Evolutionary conservation across 2,797 vertebrate species (phyloP).

Genomic region (Synaphobranchus kaupii): DNA sequence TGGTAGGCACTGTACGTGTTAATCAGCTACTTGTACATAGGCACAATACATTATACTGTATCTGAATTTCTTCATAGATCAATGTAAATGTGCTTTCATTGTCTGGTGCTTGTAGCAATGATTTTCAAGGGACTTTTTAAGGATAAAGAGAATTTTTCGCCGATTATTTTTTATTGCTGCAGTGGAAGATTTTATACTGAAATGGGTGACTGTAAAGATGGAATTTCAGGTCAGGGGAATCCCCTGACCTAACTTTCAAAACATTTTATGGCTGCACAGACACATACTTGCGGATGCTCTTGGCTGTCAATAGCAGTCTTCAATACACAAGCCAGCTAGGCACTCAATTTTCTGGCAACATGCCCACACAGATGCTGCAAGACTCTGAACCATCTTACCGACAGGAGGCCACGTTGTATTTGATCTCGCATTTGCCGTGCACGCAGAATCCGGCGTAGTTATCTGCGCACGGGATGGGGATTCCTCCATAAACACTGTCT

Average conservation of each 20-base stretch:
- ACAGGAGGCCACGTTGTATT: conserved; percentile 87
- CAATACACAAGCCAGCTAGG: background rate
- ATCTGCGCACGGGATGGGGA: conserved; percentile 84
- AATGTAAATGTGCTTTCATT: background rate
- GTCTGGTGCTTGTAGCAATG: background rate
- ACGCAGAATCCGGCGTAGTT: conserved; percentile 87
- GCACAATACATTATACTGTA: background rate
- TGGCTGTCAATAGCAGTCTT: background rate
- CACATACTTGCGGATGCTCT: background rate
- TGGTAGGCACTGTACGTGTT: too few relatives aligned
- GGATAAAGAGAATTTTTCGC: background rate
- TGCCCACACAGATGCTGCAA: background rate
- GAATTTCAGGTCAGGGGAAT: background rate
- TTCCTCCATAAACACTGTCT: conserved; percentile 85
- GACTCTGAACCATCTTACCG: conserved; percentile 72
- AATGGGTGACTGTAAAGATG: background rate
- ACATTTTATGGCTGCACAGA: background rate
- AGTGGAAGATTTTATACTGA: background rate
- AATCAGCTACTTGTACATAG: background rate
- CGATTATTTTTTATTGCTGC: background rate
- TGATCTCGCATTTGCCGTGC: conserved; percentile 91
- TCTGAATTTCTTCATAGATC: background rate
- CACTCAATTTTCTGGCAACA: background rate
- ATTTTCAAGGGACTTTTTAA: background rate
- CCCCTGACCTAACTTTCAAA: background rate